These are phyloP conservation scores for Agriopis marginaria DNA, from an alignment of 2,888 invertebrate genomes.

Conservation along the genomic window DNA sequence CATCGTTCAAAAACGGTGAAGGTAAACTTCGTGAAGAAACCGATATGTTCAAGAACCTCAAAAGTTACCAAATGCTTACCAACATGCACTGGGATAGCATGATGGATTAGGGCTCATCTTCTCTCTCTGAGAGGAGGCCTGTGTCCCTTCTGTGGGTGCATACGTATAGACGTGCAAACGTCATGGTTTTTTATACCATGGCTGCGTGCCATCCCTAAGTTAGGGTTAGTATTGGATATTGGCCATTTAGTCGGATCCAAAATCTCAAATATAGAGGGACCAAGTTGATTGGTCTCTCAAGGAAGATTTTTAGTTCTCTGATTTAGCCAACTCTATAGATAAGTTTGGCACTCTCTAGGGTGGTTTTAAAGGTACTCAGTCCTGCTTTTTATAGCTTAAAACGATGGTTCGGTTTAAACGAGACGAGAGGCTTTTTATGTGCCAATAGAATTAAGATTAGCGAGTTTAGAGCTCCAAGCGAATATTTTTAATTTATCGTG, in stretches of 20 bases:
- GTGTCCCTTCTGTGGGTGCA: too few species aligned
- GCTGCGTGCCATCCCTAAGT: too few species aligned
- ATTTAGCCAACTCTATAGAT: not conserved
- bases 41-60: too few species aligned
- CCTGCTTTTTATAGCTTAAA: conserved; percentile 20
- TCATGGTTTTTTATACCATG: too few species aligned
- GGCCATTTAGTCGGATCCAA: not conserved
- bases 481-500: conserved; percentile 27
- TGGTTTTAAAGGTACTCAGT: conserved; percentile 10
- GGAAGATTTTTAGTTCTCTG: not conserved
- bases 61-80: too few species aligned
- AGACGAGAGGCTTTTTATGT: conserved; percentile 21
- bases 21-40: too few species aligned
- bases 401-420: conserved; percentile 14
- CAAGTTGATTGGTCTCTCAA: not conserved
- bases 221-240: too few species aligned
- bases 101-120: too few species aligned
- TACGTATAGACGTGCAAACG: too few species aligned
- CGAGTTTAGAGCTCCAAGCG: conserved; percentile 10
- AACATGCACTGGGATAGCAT: too few species aligned
- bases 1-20: too few species aligned
- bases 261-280: not conserved
- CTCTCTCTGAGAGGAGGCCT: too few species aligned
- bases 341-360: not conserved
- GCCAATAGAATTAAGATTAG: conserved; percentile 27